A percentile compares a stretch with the other conserved stretches of the same genome.
phyloP scores from a whole-genome alignment of 2,113 vertebrate species.

The Bos javanicus region DNA sequence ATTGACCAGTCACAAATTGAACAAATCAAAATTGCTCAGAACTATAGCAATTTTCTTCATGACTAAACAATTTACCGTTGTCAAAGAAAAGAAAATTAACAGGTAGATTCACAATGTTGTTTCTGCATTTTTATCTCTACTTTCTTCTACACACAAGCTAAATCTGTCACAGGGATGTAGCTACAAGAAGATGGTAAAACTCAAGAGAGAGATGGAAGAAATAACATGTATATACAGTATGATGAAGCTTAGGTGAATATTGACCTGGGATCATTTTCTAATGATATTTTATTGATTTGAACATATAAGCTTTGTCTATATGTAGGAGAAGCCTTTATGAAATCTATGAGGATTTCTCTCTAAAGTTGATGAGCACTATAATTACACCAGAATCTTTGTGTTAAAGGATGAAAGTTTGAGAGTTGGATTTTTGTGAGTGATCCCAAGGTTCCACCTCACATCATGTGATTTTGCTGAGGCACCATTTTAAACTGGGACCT shows the following conservation, averaged over 20 bases:
- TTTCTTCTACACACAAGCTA: not conserved
- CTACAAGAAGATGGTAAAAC: not conserved
- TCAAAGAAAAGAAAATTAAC: not conserved
- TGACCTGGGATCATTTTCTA: not conserved
- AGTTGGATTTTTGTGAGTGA: not conserved
- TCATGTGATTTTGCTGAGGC: not conserved
- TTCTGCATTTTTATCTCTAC: not conserved
- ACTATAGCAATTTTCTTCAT: not conserved
- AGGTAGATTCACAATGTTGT: not conserved
- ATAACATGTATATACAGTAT: fast-evolving
- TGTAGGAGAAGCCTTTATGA: not conserved
- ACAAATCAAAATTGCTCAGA: not conserved
- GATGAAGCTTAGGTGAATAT: not conserved
- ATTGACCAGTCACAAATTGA: not conserved
- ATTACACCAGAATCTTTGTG: not conserved
- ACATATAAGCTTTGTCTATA: not conserved
- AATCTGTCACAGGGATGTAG: not conserved
- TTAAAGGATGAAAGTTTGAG: not conserved
- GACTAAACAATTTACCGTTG: not conserved
- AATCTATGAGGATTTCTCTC: not conserved
- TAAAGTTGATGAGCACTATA: not conserved
- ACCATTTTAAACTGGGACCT: not conserved
- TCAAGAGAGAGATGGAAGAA: not conserved
- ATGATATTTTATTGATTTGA: not conserved
- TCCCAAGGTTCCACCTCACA: not conserved